Conservation (phyloP, 2,113 vertebrate species). For the Sander vitreus region DNA sequence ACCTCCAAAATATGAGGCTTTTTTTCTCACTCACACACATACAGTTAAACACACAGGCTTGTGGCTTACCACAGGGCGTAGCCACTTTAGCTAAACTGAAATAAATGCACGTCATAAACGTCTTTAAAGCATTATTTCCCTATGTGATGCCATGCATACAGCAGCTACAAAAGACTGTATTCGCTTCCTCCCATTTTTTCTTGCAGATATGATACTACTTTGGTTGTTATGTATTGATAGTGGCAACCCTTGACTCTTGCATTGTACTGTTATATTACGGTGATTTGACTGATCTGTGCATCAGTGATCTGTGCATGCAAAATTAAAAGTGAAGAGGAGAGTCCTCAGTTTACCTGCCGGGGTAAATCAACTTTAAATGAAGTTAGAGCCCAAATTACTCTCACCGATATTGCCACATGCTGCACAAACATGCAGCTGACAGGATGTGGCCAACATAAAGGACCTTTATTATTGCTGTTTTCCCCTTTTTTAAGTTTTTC, state of each 20-base stretch:
- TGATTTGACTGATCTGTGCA: conserved; percentile 29
- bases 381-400: not conserved
- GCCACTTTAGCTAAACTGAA: conserved; percentile 69
- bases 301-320: conserved; percentile 20
- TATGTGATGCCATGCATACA: conserved; percentile 23
- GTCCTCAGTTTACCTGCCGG: not conserved
- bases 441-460: conserved; percentile 50
- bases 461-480: conserved; percentile 3
- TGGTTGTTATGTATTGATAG: conserved; percentile 31
- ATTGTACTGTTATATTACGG: conserved; percentile 3
- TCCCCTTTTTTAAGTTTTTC: not conserved
- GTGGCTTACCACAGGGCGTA: conserved; percentile 85
- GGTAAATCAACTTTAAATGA: conserved; percentile 4
- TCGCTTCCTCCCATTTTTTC: not conserved
- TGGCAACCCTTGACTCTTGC: not conserved
- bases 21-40: conserved; percentile 15
- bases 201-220: conserved; percentile 24
- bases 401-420: not conserved
- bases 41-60: conserved; percentile 23
- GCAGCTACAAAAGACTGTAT: conserved; percentile 1
- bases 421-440: conserved; percentile 37
- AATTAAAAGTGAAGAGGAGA: not conserved
- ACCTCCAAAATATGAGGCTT: not conserved
- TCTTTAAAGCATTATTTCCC: conserved; percentile 50
- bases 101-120: conserved; percentile 58